A percentile compares a stretch with the other conserved stretches of the same genome.
Evolutionary conservation across 2,888 invertebrate species (phyloP).

Genomic region (Tachina lurida): DNA sequence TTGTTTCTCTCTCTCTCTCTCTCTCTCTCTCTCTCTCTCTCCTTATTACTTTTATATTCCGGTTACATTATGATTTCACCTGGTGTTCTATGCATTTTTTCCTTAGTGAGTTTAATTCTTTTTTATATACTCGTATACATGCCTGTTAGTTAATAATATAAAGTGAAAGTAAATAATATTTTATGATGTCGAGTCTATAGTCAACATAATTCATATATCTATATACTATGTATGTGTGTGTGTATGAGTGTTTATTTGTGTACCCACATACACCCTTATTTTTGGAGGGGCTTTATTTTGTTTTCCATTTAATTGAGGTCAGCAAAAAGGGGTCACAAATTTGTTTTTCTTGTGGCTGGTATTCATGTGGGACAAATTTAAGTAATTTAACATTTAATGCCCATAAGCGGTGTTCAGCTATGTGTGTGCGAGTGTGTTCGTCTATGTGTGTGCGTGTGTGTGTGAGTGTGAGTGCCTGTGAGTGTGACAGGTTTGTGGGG

Average conservation of each 20-base stretch:
- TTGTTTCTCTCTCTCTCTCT: not conserved
- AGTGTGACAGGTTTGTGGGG: not conserved
- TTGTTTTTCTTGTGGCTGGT: constrained; percentile 27
- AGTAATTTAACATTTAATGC: constrained; percentile 67
- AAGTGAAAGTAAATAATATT: constrained; percentile 59
- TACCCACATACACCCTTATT: not conserved
- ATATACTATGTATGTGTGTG: not conserved
- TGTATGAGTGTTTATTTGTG: not conserved
- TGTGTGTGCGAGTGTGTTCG: not conserved
- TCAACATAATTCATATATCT: constrained; percentile 5
- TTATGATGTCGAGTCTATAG: constrained; percentile 47
- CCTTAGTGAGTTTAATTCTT: not conserved
- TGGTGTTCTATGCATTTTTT: constrained; percentile 40
- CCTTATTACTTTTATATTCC: constrained; percentile 6
- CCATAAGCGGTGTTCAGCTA: constrained; percentile 38
- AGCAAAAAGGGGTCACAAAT: constrained; percentile 66
- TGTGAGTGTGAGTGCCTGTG: not conserved
- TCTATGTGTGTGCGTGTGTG: not conserved
- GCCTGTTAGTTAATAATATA: constrained; percentile 51
- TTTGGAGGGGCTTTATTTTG: constrained; percentile 9
- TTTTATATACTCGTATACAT: constrained; percentile 2
- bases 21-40: not conserved
- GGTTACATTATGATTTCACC: constrained; percentile 45
- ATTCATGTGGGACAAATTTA: constrained; percentile 66
- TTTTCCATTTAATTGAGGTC: constrained; percentile 69